Conservation (phyloP, 2,113 vertebrate species). For the Syngnathoides biaculeatus region DNA sequence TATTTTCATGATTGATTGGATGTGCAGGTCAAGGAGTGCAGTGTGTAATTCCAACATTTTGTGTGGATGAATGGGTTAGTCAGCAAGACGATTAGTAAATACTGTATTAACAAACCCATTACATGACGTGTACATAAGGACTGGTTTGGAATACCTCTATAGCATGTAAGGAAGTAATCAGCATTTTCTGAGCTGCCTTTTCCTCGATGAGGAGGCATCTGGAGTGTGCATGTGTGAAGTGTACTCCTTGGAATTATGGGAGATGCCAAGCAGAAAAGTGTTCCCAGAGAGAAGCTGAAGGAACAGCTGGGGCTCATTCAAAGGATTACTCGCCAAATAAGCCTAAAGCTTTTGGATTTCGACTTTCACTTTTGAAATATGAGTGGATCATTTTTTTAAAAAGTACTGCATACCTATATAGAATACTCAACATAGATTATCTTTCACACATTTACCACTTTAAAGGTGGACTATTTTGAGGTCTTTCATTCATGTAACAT, state of each 20-base stretch:
- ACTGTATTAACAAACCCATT: not conserved
- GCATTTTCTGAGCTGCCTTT: not conserved
- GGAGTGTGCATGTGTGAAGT: slow-evolving; percentile 14
- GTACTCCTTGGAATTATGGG: slow-evolving; percentile 8
- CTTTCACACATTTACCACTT: no score
- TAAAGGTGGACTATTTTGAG: no score
- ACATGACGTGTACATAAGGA: not conserved
- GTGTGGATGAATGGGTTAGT: not conserved
- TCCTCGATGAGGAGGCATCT: slow-evolving; percentile 18
- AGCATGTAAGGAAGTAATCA: not conserved
- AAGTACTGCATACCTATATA: no score
- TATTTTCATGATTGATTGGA: no score
- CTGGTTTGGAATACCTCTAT: not conserved
- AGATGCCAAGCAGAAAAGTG: slow-evolving; percentile 15
- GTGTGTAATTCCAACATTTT: no score
- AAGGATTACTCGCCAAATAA: slow-evolving; percentile 42
- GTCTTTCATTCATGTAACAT: no score
- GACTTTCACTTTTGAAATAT: slow-evolving; percentile 1
- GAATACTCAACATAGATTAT: no score
- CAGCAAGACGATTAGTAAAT: not conserved
- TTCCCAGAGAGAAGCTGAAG: slow-evolving; percentile 29
- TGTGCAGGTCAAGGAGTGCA: no score
- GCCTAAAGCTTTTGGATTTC: not conserved
- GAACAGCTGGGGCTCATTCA: slow-evolving; percentile 49
- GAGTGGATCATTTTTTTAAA: not conserved